A percentile compares a stretch with the other conserved stretches of the same genome.
phyloP scores from a whole-genome alignment of 2,797 vertebrate species.

The Eulemur albifrons region DNA sequence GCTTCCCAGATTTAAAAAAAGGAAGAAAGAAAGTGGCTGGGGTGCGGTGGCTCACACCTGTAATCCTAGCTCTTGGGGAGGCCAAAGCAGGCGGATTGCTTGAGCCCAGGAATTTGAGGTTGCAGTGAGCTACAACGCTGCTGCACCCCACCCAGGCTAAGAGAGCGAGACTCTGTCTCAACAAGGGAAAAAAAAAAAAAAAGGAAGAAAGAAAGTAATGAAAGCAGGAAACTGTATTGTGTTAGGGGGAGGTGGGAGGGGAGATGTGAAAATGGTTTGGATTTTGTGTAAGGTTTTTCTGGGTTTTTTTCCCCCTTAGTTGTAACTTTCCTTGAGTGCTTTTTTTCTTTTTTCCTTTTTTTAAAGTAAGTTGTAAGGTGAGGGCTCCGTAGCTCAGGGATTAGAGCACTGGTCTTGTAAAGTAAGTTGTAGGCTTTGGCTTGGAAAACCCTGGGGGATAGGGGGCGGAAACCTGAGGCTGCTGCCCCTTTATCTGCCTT shows the following conservation, averaged over 20 bases:
- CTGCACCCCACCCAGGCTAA: no score
- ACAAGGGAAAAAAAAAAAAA: no score
- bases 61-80: no score
- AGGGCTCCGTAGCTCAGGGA: no score
- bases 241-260: conserved; percentile 45
- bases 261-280: conserved; percentile 56
- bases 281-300: conserved; percentile 50
- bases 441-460: conserved; percentile 63
- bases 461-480: conserved; percentile 69
- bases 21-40: not conserved
- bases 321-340: conserved; percentile 80
- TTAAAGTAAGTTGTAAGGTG: conserved; percentile 55
- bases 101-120: no score
- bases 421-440: conserved; percentile 76
- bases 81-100: no score
- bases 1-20: not conserved
- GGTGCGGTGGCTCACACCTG: no score
- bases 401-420: not conserved
- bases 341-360: not conserved
- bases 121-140: no score
- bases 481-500: conserved; percentile 69
- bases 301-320: conserved; percentile 49
- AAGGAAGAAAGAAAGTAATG: not conserved
- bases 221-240: conserved; percentile 56
- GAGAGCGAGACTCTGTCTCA: no score